phyloP scores from a whole-genome alignment of 2,797 vertebrate genomes.

The Xenopus petersii region DNA sequence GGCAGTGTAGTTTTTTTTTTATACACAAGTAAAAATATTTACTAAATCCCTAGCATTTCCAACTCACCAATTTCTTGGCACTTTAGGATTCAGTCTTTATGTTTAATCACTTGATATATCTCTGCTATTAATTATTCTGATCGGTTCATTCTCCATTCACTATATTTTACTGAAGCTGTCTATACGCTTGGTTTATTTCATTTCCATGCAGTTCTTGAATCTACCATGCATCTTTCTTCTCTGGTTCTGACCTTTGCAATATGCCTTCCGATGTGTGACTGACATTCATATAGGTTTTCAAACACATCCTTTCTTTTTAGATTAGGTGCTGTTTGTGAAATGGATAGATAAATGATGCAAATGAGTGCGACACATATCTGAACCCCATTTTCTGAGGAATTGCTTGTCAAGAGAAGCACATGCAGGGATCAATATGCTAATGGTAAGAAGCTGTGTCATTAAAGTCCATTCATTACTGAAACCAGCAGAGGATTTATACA shows the following conservation, averaged over 20 bases:
- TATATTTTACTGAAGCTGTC: background rate
- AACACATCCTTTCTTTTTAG: background rate
- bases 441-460: too few species aligned
- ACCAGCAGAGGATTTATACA: too few species aligned
- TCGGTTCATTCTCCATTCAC: background rate
- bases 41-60: too few species aligned
- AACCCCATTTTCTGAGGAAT: background rate
- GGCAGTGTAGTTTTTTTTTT: too few species aligned
- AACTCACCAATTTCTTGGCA: too few species aligned
- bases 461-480: too few species aligned
- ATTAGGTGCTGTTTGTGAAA: too few species aligned
- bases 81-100: too few species aligned
- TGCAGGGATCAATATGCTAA: too few species aligned
- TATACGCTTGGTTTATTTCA: background rate
- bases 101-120: background rate
- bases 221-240: background rate
- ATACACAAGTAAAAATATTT: too few species aligned
- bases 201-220: slow-evolving; percentile 1
- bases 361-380: background rate
- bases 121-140: background rate
- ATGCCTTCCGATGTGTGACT: background rate
- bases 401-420: background rate
- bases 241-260: slow-evolving; percentile 6
- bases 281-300: background rate
- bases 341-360: too few species aligned